Base-by-base conservation (phyloP, 1,140 invertebrate genomes). In the Mizuhopecten yessoensis region DNA sequence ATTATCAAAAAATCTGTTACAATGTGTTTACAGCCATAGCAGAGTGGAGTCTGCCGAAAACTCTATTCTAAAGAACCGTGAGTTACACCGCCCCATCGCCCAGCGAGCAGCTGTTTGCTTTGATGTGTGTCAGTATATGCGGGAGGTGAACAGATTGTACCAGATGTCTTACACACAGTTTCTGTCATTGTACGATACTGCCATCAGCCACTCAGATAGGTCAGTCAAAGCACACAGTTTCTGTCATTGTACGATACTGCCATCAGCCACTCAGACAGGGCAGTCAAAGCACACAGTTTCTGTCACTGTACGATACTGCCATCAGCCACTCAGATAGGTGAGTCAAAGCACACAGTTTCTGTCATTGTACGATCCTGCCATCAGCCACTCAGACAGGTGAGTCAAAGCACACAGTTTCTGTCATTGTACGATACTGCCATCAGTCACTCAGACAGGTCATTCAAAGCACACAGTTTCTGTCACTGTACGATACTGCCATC, bases 251-350 rank as follows among this genome's bases (percentile, higher is more conserved):
- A 94, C 90, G 94, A 96, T 91, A 90, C 95, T 34, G 95, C 96
- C 42, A 95, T 96, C 29, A 94, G 92, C 89, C 96, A 96, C 89
- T 96, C 96, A 87, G 96, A 96, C 90, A 95, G 95, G 96, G 96
- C 93, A 90, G 91, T 75, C 15, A 15, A 20, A 20, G n/a, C 90
- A 93, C 91, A 86, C 93, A 95, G 92, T 96, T 95, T 91, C 33
- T 95, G 33, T 93, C 93, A 45, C 86, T 96, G 17, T 96, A 94
- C 90, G 94, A 96, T 91, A 90, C 95, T 34, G 95, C 96, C 42
- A 95, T 96, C 29, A 94, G 92, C 89, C 96, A 96, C 89, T 96
- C 96, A 87, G 96, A 96, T 90, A 95, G 95, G 96, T 96, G 93
- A 90, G 91, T 75, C 15, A 15, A 20, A 20, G n/a, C 90, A 93